Evolutionary conservation across 2,797 vertebrate species (phyloP).

Genomic region (Schizothorax lantsangensis): DNA sequence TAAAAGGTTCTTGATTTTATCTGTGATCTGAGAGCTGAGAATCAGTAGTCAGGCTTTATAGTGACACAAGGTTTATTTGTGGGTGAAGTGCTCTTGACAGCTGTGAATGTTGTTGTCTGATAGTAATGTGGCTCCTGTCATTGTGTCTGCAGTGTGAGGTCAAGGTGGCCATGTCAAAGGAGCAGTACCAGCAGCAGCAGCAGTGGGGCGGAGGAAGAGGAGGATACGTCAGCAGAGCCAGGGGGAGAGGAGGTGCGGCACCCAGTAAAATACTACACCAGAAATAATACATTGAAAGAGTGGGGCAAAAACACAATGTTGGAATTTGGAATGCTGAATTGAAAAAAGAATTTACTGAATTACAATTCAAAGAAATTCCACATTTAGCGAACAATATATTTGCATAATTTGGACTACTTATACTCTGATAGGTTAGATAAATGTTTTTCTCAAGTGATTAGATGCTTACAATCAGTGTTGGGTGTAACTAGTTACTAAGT

Average conservation of each 20-base stretch:
- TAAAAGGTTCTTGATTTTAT: too few species aligned
- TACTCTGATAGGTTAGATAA: not conserved
- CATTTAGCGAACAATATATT: too few species aligned
- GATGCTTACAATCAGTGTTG: not conserved
- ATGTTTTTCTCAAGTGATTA: not conserved
- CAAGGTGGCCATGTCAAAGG: conserved; percentile 98
- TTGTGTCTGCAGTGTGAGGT: conserved; percentile 89
- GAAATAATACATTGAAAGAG: not conserved
- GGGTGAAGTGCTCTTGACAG: not conserved
- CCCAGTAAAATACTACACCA: not conserved
- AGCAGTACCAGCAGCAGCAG: conserved; percentile 98
- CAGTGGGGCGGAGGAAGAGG: conserved; percentile 94
- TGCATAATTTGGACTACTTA: not conserved
- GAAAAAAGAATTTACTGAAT: not conserved
- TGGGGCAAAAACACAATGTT: too few species aligned
- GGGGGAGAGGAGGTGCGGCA: conserved; percentile 91
- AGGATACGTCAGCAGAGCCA: conserved; percentile 86
- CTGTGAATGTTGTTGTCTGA: not conserved
- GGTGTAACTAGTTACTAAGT: too few species aligned
- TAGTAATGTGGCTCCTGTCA: not conserved
- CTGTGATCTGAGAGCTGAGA: not conserved
- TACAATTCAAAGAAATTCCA: not conserved
- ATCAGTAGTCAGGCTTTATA: not conserved
- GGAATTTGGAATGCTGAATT: not conserved
- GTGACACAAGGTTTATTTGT: not conserved